Conservation (phyloP, 1,140 invertebrate species). For the Maconellicoccus hirsutus region DNA sequence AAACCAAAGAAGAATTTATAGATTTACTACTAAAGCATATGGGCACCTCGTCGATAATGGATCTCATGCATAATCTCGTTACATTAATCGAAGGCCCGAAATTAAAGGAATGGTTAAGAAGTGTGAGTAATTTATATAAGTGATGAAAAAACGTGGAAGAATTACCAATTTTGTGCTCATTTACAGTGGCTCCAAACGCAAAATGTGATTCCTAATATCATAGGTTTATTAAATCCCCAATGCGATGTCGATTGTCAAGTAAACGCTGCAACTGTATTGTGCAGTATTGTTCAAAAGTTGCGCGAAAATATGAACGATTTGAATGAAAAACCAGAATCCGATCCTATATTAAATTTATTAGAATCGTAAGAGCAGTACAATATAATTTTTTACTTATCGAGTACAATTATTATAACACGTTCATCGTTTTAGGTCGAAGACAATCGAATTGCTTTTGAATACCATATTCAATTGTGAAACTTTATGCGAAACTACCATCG, state of each 20-base stretch:
- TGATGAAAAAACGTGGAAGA: background rate
- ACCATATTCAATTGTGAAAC: background rate
- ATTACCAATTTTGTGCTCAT: background rate
- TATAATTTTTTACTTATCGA: background rate
- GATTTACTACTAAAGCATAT: slow-evolving; percentile 75
- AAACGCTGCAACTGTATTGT: background rate
- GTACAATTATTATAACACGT: background rate
- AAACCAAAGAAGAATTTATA: slow-evolving; percentile 73
- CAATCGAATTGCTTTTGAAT: slow-evolving; percentile 8
- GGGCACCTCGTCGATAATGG: slow-evolving; percentile 89
- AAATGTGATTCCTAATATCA: slow-evolving; percentile 4
- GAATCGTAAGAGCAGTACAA: background rate
- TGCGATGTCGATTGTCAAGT: background rate
- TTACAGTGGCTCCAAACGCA: slow-evolving; percentile 9
- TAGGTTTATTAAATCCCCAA: slow-evolving; percentile 6
- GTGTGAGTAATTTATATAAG: background rate
- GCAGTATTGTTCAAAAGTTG: slow-evolving; percentile 11
- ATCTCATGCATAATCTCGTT: slow-evolving; percentile 77
- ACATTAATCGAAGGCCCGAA: slow-evolving; percentile 70
- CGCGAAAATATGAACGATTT: slow-evolving; percentile 6
- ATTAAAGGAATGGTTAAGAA: slow-evolving; percentile 34
- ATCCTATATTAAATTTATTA: slow-evolving; percentile 14
- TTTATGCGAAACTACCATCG: background rate
- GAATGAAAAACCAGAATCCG: slow-evolving; percentile 6
- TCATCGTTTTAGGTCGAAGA: background rate